phyloP scores from a whole-genome alignment of 2,797 vertebrate genomes.

The Sebastiscus albofasciatus region DNA sequence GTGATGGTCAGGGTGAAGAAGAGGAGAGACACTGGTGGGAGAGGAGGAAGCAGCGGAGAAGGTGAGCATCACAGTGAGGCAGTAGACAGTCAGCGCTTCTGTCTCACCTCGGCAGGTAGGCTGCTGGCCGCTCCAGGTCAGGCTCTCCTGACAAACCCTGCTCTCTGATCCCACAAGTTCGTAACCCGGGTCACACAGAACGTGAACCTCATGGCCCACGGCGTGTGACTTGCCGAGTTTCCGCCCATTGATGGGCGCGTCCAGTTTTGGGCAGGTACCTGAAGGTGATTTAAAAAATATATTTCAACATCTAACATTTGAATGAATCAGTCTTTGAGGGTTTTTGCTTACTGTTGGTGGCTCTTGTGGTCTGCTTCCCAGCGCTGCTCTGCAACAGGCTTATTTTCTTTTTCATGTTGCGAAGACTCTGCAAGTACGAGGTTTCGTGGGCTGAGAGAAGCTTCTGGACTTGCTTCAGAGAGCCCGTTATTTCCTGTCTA shows the following conservation, averaged over 20 bases:
- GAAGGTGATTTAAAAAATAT: not conserved
- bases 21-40: not conserved
- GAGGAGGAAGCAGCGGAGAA: not conserved
- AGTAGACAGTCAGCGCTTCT: not conserved
- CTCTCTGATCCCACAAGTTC: constrained; percentile 86
- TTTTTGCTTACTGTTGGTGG: constrained; percentile 74
- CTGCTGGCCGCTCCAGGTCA: constrained; percentile 86
- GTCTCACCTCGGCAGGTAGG: constrained; percentile 85
- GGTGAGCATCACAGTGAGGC: constrained; percentile 2
- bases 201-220: constrained; percentile 87
- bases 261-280: constrained; percentile 85
- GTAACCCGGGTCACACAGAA: constrained; percentile 85
- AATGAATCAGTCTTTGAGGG: not conserved
- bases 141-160: constrained; percentile 83
- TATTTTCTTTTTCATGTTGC: constrained; percentile 86
- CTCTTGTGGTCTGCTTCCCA: constrained; percentile 67
- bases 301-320: not conserved
- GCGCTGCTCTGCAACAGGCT: constrained; percentile 80
- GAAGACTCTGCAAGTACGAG: constrained; percentile 81
- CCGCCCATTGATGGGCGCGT: constrained; percentile 79
- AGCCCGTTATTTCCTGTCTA: constrained; percentile 80
- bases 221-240: constrained; percentile 82
- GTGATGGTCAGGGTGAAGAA: constrained; percentile 30
- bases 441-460: constrained; percentile 87
- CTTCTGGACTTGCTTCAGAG: constrained; percentile 87